phyloP scores from a whole-genome alignment of 2,888 invertebrate species.

The Rhopalosiphum nymphaeae region DNA sequence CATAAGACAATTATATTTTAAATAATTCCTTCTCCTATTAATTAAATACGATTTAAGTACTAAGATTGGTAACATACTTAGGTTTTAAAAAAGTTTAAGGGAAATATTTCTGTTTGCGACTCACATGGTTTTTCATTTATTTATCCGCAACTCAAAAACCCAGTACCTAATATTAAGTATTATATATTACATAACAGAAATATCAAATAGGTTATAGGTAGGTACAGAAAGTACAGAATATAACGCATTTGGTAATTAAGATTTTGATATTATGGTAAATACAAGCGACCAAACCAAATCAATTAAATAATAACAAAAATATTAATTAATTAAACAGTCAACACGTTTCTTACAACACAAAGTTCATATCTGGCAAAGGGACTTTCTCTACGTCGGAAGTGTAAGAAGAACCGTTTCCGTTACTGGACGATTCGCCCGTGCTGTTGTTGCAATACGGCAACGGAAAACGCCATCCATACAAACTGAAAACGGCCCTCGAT shows the following conservation, averaged over 20 bases:
- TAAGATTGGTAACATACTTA: not conserved
- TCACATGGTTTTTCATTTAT: not conserved
- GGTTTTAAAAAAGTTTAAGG: not conserved
- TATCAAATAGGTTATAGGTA: not conserved
- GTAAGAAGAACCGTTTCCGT: slow-evolving; percentile 69
- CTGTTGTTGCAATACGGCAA: slow-evolving; percentile 95
- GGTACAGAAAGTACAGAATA: not conserved
- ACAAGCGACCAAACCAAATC: slow-evolving; percentile 66
- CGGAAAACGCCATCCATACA: slow-evolving; percentile 96
- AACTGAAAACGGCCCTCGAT: slow-evolving; percentile 74
- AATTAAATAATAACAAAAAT: slow-evolving; percentile 66
- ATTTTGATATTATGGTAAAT: slow-evolving; percentile 59
- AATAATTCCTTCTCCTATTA: not conserved
- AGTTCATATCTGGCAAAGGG: slow-evolving; percentile 70
- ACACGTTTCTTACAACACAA: slow-evolving; percentile 69
- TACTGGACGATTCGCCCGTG: slow-evolving; percentile 73
- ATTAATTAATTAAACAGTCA: slow-evolving; percentile 65
- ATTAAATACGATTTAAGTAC: too few species aligned
- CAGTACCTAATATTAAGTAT: not conserved
- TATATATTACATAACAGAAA: not conserved
- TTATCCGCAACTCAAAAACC: not conserved
- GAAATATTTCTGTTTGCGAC: not conserved
- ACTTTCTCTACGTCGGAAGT: slow-evolving; percentile 75
- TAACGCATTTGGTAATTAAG: not conserved
- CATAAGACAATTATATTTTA: not conserved